Evolutionary conservation across 2,888 invertebrate species (phyloP).

Genomic region (Entomobrya multifasciata): DNA sequence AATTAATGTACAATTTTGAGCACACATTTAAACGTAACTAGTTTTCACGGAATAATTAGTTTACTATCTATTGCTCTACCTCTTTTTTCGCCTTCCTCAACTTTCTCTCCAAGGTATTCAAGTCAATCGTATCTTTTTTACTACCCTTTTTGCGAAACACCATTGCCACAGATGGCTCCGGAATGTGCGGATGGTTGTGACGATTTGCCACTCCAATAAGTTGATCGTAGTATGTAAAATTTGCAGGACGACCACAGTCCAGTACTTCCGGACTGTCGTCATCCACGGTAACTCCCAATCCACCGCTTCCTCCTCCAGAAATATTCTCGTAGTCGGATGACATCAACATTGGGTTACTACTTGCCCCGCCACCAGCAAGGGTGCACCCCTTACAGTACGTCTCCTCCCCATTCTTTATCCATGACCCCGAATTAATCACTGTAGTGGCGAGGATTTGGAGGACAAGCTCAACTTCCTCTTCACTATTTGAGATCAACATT

Average conservation of each 20-base stretch:
- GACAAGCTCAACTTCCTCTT: slow-evolving; percentile 77
- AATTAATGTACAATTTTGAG: too few species aligned
- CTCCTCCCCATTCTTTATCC: slow-evolving; percentile 79
- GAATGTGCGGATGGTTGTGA: slow-evolving; percentile 90
- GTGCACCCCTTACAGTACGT: slow-evolving; percentile 75
- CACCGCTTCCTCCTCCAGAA: slow-evolving; percentile 44
- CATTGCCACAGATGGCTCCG: slow-evolving; percentile 91
- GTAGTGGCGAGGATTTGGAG: slow-evolving; percentile 79
- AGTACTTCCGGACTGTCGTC: slow-evolving; percentile 81
- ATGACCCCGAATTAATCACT: slow-evolving; percentile 77
- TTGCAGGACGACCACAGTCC: slow-evolving; percentile 85
- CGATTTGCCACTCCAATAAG: slow-evolving; percentile 92
- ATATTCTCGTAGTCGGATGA: slow-evolving; percentile 63
- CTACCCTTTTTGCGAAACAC: slow-evolving; percentile 87
- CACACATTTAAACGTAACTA: too few species aligned
- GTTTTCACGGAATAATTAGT: too few species aligned
- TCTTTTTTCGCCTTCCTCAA: slow-evolving; percentile 90
- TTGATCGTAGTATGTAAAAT: slow-evolving; percentile 92
- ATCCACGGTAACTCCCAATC: slow-evolving; percentile 44
- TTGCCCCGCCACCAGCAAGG: slow-evolving; percentile 51
- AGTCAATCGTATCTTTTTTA: slow-evolving; percentile 87
- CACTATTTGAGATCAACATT: slow-evolving; percentile 75
- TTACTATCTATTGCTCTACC: slow-evolving; percentile 80
- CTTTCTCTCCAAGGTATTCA: slow-evolving; percentile 87
- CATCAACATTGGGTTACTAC: slow-evolving; percentile 56